Percentiles rank a stretch among this genome's conserved stretches.
Evolutionary conservation across 2,113 vertebrate species (phyloP).

Genomic region (Sceloporus tristichus): DNA sequence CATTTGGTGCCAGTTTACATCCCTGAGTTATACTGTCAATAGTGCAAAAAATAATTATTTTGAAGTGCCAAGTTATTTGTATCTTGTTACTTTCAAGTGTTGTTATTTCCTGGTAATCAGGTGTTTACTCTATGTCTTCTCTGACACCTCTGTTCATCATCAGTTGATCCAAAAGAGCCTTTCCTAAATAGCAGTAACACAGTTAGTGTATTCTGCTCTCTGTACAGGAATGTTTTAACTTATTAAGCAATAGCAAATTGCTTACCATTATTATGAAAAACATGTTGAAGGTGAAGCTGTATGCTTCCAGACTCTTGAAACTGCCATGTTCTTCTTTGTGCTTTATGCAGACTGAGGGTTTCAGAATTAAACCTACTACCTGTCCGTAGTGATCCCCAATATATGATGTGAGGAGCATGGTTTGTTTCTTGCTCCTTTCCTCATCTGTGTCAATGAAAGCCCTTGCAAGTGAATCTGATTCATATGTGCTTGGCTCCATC

Average conservation of each 20-base stretch:
- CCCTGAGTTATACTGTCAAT: no score
- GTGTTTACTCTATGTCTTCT: neutral
- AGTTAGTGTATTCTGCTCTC: neutral
- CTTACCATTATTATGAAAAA: neutral
- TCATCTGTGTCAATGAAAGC: neutral
- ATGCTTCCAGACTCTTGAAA: no score
- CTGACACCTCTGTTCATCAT: neutral
- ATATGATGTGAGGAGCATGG: neutral
- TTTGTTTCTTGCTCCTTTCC: neutral
- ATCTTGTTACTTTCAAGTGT: no score
- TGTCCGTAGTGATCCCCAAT: neutral
- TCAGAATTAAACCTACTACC: neutral
- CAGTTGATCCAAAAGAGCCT: neutral
- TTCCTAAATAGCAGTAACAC: neutral
- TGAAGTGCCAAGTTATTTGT: neutral
- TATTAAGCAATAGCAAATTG: neutral
- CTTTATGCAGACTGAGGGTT: neutral
- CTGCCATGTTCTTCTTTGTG: no score
- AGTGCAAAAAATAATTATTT: no score
- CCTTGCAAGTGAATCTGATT: neutral
- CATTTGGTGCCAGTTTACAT: no score
- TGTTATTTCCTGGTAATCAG: neutral
- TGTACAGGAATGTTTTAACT: neutral
- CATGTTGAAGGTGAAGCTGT: no score
- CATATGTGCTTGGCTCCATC: neutral